These are phyloP conservation scores for Heliconius ethilla DNA, from an alignment of 2,888 invertebrate species.

Conservation along the genomic window DNA sequence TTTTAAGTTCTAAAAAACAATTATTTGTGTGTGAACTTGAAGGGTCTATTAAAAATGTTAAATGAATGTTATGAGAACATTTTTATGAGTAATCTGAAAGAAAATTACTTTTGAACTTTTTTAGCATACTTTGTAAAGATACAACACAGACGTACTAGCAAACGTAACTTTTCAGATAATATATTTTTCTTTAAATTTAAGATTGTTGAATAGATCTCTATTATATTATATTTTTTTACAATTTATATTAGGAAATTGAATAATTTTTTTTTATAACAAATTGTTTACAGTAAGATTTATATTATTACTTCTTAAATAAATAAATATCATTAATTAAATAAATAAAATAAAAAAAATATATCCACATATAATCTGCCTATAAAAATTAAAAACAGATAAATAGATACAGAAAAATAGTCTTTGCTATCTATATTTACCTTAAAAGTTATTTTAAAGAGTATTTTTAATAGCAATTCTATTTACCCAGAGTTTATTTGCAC, in stretches of 20 bases:
- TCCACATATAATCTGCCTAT: no score
- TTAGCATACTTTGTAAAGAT: not conserved
- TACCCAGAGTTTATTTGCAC: slow-evolving; percentile 5
- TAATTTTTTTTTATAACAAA: no score
- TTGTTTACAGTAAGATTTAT: no score
- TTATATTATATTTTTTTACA: no score
- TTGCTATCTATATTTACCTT: not conserved
- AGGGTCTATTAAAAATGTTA: not conserved
- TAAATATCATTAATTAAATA: no score
- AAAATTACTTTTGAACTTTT: not conserved
- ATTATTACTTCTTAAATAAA: no score
- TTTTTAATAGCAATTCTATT: not conserved
- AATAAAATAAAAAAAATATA: no score
- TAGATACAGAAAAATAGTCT: no score
- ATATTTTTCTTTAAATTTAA: no score
- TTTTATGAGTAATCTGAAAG: not conserved
- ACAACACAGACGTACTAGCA: not conserved
- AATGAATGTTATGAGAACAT: not conserved
- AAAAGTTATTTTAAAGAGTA: not conserved
- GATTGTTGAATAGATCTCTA: not conserved
- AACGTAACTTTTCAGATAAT: no score
- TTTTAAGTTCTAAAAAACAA: not conserved
- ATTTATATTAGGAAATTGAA: no score
- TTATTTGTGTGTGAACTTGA: slow-evolving; percentile 5
- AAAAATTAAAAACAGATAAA: no score